phyloP scores from a whole-genome alignment of 1,140 invertebrate genomes.

The Ganaspis sp. region DNA sequence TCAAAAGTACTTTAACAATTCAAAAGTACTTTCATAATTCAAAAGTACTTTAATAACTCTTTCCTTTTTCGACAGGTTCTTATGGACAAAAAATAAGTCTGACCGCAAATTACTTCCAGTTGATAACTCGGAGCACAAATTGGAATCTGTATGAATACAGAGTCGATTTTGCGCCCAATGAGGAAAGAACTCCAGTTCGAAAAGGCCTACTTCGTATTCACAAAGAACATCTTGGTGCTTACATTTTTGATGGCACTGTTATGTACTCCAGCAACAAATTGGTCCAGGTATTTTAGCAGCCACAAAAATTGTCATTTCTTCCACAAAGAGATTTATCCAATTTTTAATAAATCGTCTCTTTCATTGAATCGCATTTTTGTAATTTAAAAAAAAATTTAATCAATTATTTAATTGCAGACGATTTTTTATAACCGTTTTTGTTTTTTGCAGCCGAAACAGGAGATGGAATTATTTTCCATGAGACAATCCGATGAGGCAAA shows the following conservation, averaged over 20 bases:
- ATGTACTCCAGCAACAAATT: conserved; percentile 61
- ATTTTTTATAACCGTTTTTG: too few species aligned
- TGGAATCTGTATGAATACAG: conserved; percentile 89
- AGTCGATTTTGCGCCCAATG: conserved; percentile 85
- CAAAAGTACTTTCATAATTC: too few species aligned
- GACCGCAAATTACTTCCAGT: conserved; percentile 84
- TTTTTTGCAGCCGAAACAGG: conserved; percentile 47
- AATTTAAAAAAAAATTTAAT: not conserved
- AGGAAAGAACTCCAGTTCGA: conserved; percentile 81
- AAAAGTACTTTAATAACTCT: too few species aligned
- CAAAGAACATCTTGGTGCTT: conserved; percentile 75
- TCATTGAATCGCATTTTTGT: too few species aligned
- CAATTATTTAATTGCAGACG: conserved; percentile 48
- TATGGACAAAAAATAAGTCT: conserved; percentile 78
- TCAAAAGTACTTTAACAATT: too few species aligned
- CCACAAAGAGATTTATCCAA: too few species aligned
- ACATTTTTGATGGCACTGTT: conserved; percentile 76
- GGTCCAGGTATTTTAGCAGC: conserved; percentile 48
- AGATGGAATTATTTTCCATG: conserved; percentile 59
- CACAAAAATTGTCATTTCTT: conserved; percentile 9
- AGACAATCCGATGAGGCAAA: conserved; percentile 60
- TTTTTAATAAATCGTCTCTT: too few species aligned
- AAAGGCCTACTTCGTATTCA: conserved; percentile 80
- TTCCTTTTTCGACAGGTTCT: conserved; percentile 70
- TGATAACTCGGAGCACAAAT: conserved; percentile 77